A percentile compares a stretch with the other conserved stretches of the same genome.
Conservation (phyloP, 2,888 invertebrate genomes). For the Campaea margaritaria region DNA sequence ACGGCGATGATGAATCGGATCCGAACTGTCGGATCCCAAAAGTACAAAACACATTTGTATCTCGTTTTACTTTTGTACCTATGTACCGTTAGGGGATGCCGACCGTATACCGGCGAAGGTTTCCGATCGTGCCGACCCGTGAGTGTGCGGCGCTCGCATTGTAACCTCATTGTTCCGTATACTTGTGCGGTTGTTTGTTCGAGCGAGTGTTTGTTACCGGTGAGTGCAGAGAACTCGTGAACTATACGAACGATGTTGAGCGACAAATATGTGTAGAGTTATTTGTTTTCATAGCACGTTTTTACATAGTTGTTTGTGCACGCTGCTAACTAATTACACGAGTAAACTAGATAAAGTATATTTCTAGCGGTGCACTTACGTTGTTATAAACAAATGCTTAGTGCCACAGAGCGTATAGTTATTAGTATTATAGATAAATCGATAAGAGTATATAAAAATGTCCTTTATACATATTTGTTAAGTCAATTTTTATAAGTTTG, state of each 20-base stretch:
- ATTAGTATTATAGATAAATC: conserved; percentile 45
- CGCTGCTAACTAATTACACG: conserved; percentile 58
- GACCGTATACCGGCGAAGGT: background rate
- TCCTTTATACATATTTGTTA: conserved; percentile 67
- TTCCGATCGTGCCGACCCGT: too few species aligned
- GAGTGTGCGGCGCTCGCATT: too few species aligned
- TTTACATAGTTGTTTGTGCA: conserved; percentile 56
- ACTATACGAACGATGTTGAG: background rate
- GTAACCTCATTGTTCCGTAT: background rate
- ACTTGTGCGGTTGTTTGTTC: background rate
- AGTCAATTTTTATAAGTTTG: conserved; percentile 75
- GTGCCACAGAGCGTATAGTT: conserved; percentile 54
- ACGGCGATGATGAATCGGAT: conserved; percentile 1
- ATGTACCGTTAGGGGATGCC: background rate
- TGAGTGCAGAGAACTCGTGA: background rate
- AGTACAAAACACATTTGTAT: conserved; percentile 34
- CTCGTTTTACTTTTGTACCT: conserved; percentile 30
- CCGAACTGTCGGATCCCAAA: conserved; percentile 20
- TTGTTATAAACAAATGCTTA: conserved; percentile 49
- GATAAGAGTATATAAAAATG: conserved; percentile 52
- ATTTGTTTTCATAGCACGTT: conserved; percentile 57
- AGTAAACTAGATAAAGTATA: conserved; percentile 46
- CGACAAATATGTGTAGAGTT: conserved; percentile 33
- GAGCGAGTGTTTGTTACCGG: background rate
- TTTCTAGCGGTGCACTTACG: conserved; percentile 55